Conservation (phyloP, 1,140 invertebrate species). For the Drosophila lowei region DNA sequence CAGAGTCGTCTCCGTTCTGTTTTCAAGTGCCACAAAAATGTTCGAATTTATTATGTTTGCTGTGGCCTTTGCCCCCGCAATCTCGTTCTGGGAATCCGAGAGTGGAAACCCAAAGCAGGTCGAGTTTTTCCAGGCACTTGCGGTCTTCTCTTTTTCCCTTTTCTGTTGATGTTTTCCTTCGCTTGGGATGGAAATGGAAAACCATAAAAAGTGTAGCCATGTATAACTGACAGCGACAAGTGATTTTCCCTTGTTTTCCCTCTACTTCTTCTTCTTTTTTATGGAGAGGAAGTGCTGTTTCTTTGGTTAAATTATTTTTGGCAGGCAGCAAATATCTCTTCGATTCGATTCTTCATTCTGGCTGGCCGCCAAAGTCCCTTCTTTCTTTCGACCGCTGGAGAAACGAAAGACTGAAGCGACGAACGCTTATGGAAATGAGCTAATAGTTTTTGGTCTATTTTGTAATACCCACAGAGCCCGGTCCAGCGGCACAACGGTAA, state of each 20-base stretch:
- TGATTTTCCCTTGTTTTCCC: constrained; percentile 49
- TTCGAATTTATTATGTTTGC: constrained; percentile 39
- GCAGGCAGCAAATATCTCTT: constrained; percentile 23
- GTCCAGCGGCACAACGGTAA: constrained; percentile 42
- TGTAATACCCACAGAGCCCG: constrained; percentile 41
- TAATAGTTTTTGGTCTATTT: constrained; percentile 52
- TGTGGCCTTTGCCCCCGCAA: constrained; percentile 47
- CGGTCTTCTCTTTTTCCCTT: constrained; percentile 33
- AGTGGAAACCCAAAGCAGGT: constrained; percentile 33
- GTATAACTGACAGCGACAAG: constrained; percentile 66
- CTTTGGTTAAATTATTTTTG: constrained; percentile 26
- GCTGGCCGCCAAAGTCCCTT: constrained; percentile 22
- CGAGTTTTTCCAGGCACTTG: constrained; percentile 62
- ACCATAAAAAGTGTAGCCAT: constrained; percentile 59
- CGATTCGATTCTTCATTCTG: constrained; percentile 23
- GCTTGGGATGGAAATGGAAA: constrained; percentile 41
- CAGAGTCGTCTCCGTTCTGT: constrained; percentile 3
- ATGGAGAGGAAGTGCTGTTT: constrained; percentile 32
- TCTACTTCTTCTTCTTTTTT: constrained; percentile 5
- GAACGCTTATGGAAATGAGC: constrained; percentile 61
- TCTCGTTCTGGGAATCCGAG: constrained; percentile 33
- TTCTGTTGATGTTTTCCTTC: constrained; percentile 25
- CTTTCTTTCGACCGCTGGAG: constrained; percentile 46
- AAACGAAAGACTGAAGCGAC: constrained; percentile 70
- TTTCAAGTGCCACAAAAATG: constrained; percentile 59